phyloP scores from a whole-genome alignment of 1,140 invertebrate genomes.

The Cotesia vestalis region DNA sequence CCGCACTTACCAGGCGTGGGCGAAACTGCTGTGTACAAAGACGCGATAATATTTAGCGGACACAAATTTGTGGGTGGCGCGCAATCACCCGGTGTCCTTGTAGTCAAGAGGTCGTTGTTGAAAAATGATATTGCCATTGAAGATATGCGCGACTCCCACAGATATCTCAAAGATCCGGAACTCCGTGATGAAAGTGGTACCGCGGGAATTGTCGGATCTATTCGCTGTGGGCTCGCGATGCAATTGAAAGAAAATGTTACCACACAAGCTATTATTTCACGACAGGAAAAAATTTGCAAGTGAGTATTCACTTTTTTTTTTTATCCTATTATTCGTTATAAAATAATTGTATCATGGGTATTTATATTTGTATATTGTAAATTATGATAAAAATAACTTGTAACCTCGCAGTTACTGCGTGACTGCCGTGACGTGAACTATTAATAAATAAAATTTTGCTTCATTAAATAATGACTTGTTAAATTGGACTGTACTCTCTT shows the following conservation, averaged over 20 bases:
- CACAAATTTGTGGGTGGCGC: conserved; percentile 93
- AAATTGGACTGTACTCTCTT: too few relatives aligned
- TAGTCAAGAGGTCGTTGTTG: conserved; percentile 67
- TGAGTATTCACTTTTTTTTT: conserved; percentile 53
- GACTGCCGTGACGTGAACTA: too few relatives aligned
- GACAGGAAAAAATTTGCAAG: conserved; percentile 80
- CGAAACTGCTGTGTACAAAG: conserved; percentile 80
- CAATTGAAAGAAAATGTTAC: conserved; percentile 86
- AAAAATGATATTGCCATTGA: conserved; percentile 60
- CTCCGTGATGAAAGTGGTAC: conserved; percentile 87
- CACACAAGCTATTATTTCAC: conserved; percentile 74
- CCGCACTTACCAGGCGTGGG: conserved; percentile 74
- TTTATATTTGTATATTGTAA: too few relatives aligned
- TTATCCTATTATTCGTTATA: neutral
- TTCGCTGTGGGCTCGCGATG: conserved; percentile 85
- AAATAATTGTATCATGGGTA: neutral
- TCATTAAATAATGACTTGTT: too few relatives aligned
- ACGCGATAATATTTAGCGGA: conserved; percentile 89
- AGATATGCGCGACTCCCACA: conserved; percentile 62
- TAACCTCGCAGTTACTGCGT: too few relatives aligned
- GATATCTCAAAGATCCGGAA: conserved; percentile 63
- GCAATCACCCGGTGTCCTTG: conserved; percentile 79
- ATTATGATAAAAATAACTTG: too few relatives aligned
- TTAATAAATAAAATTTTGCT: too few relatives aligned
- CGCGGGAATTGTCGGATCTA: conserved; percentile 82